A percentile compares a stretch with the other conserved stretches of the same genome.
phyloP scores from a whole-genome alignment of 2,888 invertebrate species.

The Doris montereyensis region DNA sequence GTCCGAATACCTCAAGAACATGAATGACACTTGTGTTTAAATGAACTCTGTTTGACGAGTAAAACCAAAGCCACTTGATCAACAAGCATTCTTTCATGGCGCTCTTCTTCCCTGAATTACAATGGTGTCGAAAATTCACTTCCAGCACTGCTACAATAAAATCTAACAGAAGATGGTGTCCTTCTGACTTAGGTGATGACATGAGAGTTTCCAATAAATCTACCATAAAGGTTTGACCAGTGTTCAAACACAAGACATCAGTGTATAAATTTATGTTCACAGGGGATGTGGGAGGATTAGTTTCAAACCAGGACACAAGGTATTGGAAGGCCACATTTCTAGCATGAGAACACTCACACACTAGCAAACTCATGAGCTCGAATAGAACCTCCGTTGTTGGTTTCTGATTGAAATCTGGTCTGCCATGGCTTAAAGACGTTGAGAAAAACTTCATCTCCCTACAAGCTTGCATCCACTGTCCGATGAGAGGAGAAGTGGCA shows the following conservation, averaged over 20 bases:
- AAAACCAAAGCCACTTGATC: slow-evolving; percentile 54
- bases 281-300: slow-evolving; percentile 51
- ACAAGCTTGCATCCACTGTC: slow-evolving; percentile 32
- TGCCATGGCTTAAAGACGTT: slow-evolving; percentile 10
- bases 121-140: slow-evolving; percentile 41
- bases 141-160: slow-evolving; percentile 47
- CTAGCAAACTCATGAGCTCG: slow-evolving; percentile 11
- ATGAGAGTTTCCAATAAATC: slow-evolving; percentile 1
- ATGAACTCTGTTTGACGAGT: slow-evolving; percentile 48
- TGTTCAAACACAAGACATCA: slow-evolving; percentile 9
- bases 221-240: neutral
- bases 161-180: slow-evolving; percentile 34
- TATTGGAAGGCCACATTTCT: slow-evolving; percentile 45
- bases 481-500: too few relatives aligned
- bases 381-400: slow-evolving; percentile 11
- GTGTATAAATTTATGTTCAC: neutral
- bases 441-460: slow-evolving; percentile 23
- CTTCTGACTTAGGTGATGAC: neutral
- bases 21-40: too few relatives aligned
- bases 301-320: slow-evolving; percentile 49
- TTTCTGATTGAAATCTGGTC: neutral
- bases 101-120: slow-evolving; percentile 25
- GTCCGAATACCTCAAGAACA: too few relatives aligned
- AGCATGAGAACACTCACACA: neutral
- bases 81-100: slow-evolving; percentile 45